Conservation (phyloP, 2,113 vertebrate species). For the Machaerirhynchus nigripectus region DNA sequence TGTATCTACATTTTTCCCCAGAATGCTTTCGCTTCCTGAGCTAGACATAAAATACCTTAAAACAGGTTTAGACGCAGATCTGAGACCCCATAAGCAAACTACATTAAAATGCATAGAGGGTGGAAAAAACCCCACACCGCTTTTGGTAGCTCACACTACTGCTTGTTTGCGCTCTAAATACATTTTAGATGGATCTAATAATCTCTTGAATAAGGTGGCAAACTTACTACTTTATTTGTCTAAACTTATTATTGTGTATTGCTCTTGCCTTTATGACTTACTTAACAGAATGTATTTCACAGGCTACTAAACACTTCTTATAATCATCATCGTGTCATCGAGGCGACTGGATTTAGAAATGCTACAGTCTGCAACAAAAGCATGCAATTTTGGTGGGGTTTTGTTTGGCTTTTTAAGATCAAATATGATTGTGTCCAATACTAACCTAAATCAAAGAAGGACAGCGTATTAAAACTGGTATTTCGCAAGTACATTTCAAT, state of each 20-base stretch:
- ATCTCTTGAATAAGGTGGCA: not conserved
- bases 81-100: conserved; percentile 64
- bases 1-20: conserved; percentile 63
- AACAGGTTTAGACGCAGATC: conserved; percentile 71
- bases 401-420: not conserved
- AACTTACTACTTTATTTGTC: not conserved
- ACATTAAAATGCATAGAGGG: conserved; percentile 51
- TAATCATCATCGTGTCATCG: not conserved
- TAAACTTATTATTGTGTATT: conserved; percentile 14
- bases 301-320: not conserved
- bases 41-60: conserved; percentile 76
- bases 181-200: not conserved
- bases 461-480: not conserved
- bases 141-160: conserved; percentile 34
- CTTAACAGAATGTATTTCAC: not conserved
- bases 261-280: conserved; percentile 29
- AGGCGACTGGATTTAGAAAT: not conserved
- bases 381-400: not conserved
- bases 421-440: not conserved
- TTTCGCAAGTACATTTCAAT: not conserved
- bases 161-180: not conserved
- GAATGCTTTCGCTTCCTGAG: conserved; percentile 74
- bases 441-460: not conserved
- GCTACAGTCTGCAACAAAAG: not conserved
- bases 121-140: not conserved